Base-by-base conservation (phyloP, 2,797 vertebrate genomes). In the Takifugu rubripes region DNA sequence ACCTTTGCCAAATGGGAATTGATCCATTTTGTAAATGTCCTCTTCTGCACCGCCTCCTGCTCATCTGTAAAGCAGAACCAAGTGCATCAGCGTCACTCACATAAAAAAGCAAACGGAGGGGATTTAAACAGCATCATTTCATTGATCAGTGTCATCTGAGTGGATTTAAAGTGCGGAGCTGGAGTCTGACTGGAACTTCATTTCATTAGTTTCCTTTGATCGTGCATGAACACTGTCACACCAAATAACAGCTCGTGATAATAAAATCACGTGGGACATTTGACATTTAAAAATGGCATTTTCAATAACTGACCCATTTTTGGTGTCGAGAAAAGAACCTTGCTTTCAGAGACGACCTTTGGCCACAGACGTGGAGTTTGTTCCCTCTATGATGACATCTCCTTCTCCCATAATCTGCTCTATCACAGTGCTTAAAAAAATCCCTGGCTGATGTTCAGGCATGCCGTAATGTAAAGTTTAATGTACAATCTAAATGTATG, bases 11-110 rank as follows among this genome's bases (percentile, higher is more conserved):
- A 92, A 79, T 99, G 96, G 84, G 95, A 96, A 87, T 99, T 99
- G 91, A 99, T 98, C 97, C 97, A 99, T 91, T 98, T 99, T 5
- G 97, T 99, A 81, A 99, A 99, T 27, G 97, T 99, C 74, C 96
- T 92, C 78, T 99, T 99, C 90, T 99, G 97, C 66, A 99, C 96
- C 21, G 95, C 92, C 74, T 99, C 96, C 89, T 98, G 96, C 67
- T 99, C 97, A 92, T 97, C 97, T 99, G 88, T 76, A 89, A 86
- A 88, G 83, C 78, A 88, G 61, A 89, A 74, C 70, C 71, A 78
- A 84, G 54, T 9, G 81, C 68, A 15, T 78, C 58, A 68, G 49
- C 52, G 75, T 77, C 60, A 79, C 53, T 70, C 63, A 67, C 57
- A 64, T 21, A 56, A 66, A 77, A 79, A 67, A 56, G 77, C 54